A percentile compares a stretch with the other conserved stretches of the same genome.
These are phyloP conservation scores for Melanostoma mellinum DNA, from an alignment of 2,888 invertebrate species.

Conservation along the genomic window DNA sequence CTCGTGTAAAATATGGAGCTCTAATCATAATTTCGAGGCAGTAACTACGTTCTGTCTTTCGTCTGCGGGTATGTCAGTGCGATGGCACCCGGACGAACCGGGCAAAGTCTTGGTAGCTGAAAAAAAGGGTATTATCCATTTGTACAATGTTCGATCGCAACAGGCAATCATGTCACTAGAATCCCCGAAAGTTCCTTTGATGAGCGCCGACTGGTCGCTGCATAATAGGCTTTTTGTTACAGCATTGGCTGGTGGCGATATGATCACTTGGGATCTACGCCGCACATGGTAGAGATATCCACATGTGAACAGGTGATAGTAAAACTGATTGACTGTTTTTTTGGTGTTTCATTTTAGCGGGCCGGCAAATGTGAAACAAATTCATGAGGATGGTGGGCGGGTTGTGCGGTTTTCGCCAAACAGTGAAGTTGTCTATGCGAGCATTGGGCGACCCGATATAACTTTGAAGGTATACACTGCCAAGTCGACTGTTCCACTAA, in stretches of 20 bases:
- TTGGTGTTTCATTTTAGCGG: constrained; percentile 82
- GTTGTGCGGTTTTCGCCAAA: constrained; percentile 85
- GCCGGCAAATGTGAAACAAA: constrained; percentile 84
- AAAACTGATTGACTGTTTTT: not conserved
- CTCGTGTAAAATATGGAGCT: constrained; percentile 87
- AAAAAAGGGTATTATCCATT: constrained; percentile 88
- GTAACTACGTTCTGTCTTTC: constrained; percentile 85
- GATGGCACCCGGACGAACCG: constrained; percentile 88
- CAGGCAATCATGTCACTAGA: constrained; percentile 87
- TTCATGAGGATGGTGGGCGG: constrained; percentile 86
- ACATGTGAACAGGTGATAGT: constrained; percentile 44
- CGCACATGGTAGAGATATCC: constrained; percentile 84
- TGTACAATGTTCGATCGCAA: constrained; percentile 88
- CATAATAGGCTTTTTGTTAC: constrained; percentile 84
- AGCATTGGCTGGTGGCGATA: constrained; percentile 86
- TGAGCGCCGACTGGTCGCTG: constrained; percentile 88
- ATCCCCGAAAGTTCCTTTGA: constrained; percentile 84
- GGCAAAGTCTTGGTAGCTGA: constrained; percentile 89
- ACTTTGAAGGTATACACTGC: constrained; percentile 86
- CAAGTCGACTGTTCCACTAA: constrained; percentile 83
- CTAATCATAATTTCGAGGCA: constrained; percentile 83
- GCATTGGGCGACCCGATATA: constrained; percentile 86
- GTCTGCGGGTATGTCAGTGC: constrained; percentile 86
- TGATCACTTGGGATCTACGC: constrained; percentile 87
- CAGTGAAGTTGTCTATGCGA: constrained; percentile 86